Evolutionary conservation across 1,140 invertebrate species (phyloP).

Genomic region (Zelostemma sp.): DNA sequence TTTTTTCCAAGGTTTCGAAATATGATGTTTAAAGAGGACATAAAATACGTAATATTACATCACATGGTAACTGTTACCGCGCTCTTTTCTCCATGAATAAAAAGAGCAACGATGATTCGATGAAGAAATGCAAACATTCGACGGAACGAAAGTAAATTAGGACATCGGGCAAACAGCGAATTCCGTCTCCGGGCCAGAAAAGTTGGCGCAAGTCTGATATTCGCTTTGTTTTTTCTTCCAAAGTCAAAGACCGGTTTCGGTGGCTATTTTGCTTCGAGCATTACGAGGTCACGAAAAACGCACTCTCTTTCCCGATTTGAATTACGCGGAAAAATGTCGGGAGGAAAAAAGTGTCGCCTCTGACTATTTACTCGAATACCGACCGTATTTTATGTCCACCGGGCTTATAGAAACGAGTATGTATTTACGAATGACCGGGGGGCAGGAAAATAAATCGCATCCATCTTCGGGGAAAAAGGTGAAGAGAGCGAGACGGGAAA

Average conservation of each 20-base stretch:
- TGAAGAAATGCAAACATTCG: no score
- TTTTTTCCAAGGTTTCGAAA: no score
- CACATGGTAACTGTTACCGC: no score
- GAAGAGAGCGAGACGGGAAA: neutral
- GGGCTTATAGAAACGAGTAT: neutral
- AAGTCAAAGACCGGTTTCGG: neutral
- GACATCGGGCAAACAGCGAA: constrained; percentile 24
- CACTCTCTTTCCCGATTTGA: no score
- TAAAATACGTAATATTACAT: no score
- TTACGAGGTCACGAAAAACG: neutral
- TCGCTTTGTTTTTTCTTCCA: neutral
- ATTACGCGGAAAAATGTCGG: neutral
- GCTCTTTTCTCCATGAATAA: no score
- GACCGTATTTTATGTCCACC: neutral
- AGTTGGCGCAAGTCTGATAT: constrained; percentile 19
- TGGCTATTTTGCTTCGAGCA: neutral
- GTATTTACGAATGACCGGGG: neutral
- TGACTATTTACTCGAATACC: neutral
- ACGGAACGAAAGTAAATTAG: no score
- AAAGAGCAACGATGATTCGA: no score
- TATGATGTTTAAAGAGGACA: no score
- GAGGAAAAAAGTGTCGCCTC: neutral
- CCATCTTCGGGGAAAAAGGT: neutral
- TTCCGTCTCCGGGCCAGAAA: constrained; percentile 29
- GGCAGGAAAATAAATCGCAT: constrained; percentile 1